Evolutionary conservation across 2,113 vertebrate species (phyloP), one percentile per base, ranked within the genome.

Genomic region (Bos indicus): DNA sequence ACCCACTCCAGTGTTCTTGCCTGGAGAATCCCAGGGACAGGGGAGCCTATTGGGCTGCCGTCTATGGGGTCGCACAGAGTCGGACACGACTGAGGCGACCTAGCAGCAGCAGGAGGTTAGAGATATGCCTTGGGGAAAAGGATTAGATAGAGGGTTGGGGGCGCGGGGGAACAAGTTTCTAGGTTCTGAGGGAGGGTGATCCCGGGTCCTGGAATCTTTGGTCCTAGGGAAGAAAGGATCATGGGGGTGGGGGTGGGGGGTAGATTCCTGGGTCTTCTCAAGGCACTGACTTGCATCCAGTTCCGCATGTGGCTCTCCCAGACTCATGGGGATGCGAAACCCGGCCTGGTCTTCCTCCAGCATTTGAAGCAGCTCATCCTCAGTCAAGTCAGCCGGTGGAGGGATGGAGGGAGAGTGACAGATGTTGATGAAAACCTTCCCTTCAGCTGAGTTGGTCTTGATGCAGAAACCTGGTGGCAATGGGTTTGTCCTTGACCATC

Each of bases 271-370:
- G 52, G 64, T 86, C 46, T 52, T 48, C 52, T 12, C 13, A 81
- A 60, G 30, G 51, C 54, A 98, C 99, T 97, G 96, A 99, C 99
- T 99, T 95, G 99, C 99, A 98, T 99, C 99, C 40, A 99, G 74
- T 97, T 99, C 99, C 0, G 98, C 98, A 64, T 99, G 99, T 1
- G 99, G 99, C 97, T 99, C 99, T 26, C 99, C 99, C 11, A 99
- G 99, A 96, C 99, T 99, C 99, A 99, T 99, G 90, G 99, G 99
- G 97, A 99, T 99, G 94, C 99, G 99, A 97, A 99, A 99, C 0
- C 99, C 99, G 0, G 99, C 99, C 64, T 99, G 99, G 15, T 99
- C 99, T 13, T 99, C 99, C 81, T 99, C 99, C 46, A 99, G 98
- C 88, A 99, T 99, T 26, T 98, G 98, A 89, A 99, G 98, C 1